Evolutionary conservation across 2,113 vertebrate species (phyloP).

Genomic region (Aspiorhynchus laticeps): DNA sequence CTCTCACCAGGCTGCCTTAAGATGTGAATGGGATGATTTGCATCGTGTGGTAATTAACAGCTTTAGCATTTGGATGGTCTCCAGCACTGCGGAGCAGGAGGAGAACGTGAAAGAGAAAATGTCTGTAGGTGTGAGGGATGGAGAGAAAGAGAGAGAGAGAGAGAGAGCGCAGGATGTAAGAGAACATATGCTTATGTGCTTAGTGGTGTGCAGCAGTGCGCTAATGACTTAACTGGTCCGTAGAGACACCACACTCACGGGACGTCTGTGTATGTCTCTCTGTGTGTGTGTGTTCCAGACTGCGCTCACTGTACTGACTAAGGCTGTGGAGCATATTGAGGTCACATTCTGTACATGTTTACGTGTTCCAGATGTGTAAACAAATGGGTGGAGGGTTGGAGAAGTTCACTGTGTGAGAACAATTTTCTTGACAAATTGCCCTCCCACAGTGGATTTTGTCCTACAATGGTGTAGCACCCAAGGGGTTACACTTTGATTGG

Average conservation of each 20-base stretch:
- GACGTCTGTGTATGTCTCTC: conserved; percentile 7
- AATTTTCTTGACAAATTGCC: neutral
- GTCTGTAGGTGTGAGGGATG: conserved; percentile 49
- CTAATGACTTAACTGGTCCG: conserved; percentile 55
- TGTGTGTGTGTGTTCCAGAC: neutral
- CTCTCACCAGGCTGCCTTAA: conserved; percentile 8
- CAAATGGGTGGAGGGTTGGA: neutral
- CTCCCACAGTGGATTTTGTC: neutral
- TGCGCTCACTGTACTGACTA: conserved; percentile 10
- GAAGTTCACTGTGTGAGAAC: neutral
- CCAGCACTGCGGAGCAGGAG: conserved; percentile 40
- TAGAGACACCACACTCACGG: conserved; percentile 44
- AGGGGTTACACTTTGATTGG: neutral
- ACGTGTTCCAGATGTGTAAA: conserved; percentile 35
- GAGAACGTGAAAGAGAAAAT: conserved; percentile 21
- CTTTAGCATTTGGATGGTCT: conserved; percentile 44
- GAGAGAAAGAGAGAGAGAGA: neutral
- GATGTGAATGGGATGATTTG: conserved; percentile 44
- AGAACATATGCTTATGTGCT: conserved; percentile 55
- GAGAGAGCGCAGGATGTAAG: conserved; percentile 37
- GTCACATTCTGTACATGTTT: conserved; percentile 32
- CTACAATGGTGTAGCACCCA: neutral
- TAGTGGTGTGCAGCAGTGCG: conserved; percentile 48
- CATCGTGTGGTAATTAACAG: conserved; percentile 45
- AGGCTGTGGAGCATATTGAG: conserved; percentile 13